phyloP scores from a whole-genome alignment of 1,140 invertebrate genomes.

The Physella acuta region DNA sequence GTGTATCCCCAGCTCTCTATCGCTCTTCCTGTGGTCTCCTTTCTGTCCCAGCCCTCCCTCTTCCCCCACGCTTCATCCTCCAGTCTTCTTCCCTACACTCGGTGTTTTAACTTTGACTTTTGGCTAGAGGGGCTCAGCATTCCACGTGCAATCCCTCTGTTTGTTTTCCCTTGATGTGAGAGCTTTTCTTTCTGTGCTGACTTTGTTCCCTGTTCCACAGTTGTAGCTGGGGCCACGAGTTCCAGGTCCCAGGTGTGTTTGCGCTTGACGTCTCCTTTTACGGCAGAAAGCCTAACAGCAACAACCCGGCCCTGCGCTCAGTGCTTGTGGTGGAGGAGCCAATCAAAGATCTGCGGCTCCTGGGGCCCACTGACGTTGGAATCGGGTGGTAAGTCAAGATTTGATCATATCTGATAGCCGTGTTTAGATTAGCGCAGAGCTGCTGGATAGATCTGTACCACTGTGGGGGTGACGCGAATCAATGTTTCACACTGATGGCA shows the following conservation, averaged over 20 bases:
- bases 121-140: conserved; percentile 6
- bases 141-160: conserved; percentile 13
- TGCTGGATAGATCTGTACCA: not conserved
- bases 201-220: conserved; percentile 10
- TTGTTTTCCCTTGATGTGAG: conserved; percentile 19
- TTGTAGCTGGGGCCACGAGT: conserved; percentile 21
- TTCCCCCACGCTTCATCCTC: not conserved
- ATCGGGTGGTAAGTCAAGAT: conserved; percentile 28
- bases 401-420: not conserved
- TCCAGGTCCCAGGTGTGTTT: conserved; percentile 19
- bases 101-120: conserved; percentile 13
- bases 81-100: not conserved
- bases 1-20: too few species aligned
- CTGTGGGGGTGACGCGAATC: not conserved
- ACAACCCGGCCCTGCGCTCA: conserved; percentile 8
- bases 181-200: conserved; percentile 16
- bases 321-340: conserved; percentile 29
- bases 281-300: conserved; percentile 5
- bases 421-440: not conserved
- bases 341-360: conserved; percentile 29
- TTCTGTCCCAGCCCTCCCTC: not conserved
- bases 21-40: too few species aligned
- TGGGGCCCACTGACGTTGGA: conserved; percentile 27
- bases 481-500: not conserved
- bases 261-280: conserved; percentile 17